Conservation (phyloP, 2,797 vertebrate species). For the Neopelma chrysocephalum region DNA sequence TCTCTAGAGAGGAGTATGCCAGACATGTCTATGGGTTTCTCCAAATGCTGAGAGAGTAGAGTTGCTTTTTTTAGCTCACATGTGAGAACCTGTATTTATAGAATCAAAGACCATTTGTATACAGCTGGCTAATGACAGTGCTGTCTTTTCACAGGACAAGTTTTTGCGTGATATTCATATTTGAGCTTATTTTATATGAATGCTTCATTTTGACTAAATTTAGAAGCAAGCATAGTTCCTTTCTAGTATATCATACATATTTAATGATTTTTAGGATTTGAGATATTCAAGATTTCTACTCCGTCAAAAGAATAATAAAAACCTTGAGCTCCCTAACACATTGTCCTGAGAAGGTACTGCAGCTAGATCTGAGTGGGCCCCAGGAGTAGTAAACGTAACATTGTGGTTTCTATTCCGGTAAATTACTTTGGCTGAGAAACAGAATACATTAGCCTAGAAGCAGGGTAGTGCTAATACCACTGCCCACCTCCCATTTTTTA, state of each 20-base stretch:
- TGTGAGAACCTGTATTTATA: conserved; percentile 8
- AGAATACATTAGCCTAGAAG: background rate
- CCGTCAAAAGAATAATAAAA: background rate
- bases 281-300: background rate
- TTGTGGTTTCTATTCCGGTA: background rate
- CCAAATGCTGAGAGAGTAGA: conserved; percentile 13
- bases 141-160: background rate
- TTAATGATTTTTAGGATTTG: background rate
- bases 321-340: background rate
- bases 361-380: background rate
- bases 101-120: conserved; percentile 8
- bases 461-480: background rate
- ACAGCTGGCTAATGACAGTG: conserved; percentile 45
- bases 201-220: conserved; percentile 19
- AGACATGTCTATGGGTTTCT: background rate
- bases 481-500: background rate
- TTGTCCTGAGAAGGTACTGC: background rate
- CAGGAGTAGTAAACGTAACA: background rate
- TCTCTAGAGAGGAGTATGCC: background rate
- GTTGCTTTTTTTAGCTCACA: background rate
- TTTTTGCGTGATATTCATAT: background rate
- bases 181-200: background rate
- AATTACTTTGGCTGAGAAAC: background rate
- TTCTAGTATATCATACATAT: background rate
- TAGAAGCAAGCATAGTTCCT: background rate